Percentiles rank a stretch among this genome's conserved stretches.
Conservation (phyloP, 64 coral and sea anemone genomes). For the Platygyra sinensis region DNA sequence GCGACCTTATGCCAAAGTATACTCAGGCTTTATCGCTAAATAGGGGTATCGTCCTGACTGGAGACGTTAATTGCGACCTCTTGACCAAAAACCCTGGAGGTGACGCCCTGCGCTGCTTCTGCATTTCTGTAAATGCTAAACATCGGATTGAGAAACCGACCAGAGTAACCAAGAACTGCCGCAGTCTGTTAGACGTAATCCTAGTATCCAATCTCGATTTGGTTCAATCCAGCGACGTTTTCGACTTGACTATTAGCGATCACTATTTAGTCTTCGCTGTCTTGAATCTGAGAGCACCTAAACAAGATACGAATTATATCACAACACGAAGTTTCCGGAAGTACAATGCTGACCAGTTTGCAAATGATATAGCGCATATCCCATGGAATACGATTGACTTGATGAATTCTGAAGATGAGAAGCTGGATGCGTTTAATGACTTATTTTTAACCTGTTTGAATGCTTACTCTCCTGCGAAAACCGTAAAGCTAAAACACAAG, state of each 20-base stretch:
- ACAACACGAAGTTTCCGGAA: no score
- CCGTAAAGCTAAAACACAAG: constrained; percentile 48
- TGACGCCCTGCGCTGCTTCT: constrained; percentile 34
- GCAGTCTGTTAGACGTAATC: constrained; percentile 33
- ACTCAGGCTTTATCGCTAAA: constrained; percentile 30
- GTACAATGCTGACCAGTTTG: constrained; percentile 31
- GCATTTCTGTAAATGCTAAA: constrained; percentile 12
- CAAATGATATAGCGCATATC: not conserved
- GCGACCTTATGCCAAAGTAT: constrained; percentile 51
- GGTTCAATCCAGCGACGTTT: constrained; percentile 31
- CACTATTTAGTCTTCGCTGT: constrained; percentile 31
- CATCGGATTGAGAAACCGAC: constrained; percentile 59
- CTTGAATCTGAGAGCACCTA: constrained; percentile 37
- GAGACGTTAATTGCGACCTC: constrained; percentile 45
- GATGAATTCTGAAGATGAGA: no score
- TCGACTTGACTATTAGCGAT: constrained; percentile 63
- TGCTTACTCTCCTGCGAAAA: constrained; percentile 19
- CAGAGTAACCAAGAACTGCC: constrained; percentile 33
- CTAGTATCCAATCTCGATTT: constrained; percentile 16
- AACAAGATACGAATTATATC: not conserved
- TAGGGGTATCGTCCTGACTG: constrained; percentile 53
- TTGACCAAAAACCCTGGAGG: not conserved
- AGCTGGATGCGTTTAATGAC: constrained; percentile 48
- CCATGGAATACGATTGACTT: not conserved
- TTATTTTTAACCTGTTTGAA: constrained; percentile 33